Evolutionary conservation across 2,888 invertebrate species (phyloP), one percentile per base, ranked within the genome.

Genomic region (Eucera pruinosa): DNA sequence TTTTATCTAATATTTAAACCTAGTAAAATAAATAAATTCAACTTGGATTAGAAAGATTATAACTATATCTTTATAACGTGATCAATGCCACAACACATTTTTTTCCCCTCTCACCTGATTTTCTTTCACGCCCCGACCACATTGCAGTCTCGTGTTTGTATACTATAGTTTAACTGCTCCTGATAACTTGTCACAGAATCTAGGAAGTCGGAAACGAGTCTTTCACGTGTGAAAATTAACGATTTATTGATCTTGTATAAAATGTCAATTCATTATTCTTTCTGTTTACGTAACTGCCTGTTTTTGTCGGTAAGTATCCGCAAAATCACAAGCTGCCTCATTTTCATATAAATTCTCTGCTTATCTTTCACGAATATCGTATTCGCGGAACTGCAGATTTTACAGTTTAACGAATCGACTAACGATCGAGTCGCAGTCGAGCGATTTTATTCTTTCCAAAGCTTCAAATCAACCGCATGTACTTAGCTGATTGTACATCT

Each of bases 281-380:
- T 5, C 9, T 18, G 36, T 57, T 75, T 75, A 65, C 18, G 45
- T 47, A 75, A 75, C 23, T 23, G 39, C 18, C 13, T 36, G 18
- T 11, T 39, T n/a, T 20, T 58, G 39, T 72, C 70, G 23, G 30
- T 7, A 13, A 54, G 27, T 58, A 47, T 72, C 70, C 30, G 30
- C 11, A 13, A 54, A 61, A 72, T 47, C 9, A 20, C 5, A 15
- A 6, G 0, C 25, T 2, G 43, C 13, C n/a, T 13, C 25, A 61
- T 43, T 57, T 61, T 69, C 55, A 33, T 62, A 57, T 70, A 66
- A 66, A 60, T 66, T 43, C 50, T 47, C 33, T 13, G 9, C 30
- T 71, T 68, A 61, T 50, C 43, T 67, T 57, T 39, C 13, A 11
- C 15, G 57, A 54, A 23, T 18, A n/a, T 54, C 50, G 45, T 52